Evolutionary conservation across 2,797 vertebrate genomes (phyloP).

Genomic region (Hephaestus fuliginosus): DNA sequence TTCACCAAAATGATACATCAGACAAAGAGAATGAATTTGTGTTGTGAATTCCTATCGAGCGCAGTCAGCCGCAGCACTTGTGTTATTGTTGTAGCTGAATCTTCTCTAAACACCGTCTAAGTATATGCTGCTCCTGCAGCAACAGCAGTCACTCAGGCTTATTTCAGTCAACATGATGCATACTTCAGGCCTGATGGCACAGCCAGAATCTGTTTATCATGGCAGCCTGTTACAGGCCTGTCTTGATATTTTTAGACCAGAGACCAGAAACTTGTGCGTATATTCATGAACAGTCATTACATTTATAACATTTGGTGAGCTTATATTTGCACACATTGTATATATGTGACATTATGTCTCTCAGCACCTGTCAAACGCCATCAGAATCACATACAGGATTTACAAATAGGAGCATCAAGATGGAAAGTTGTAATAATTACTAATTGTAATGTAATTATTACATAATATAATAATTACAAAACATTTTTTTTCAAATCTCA

Average conservation of each 20-base stretch:
- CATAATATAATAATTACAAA: neutral
- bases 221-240: slow-evolving; percentile 37
- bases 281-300: slow-evolving; percentile 52
- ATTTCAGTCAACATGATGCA: slow-evolving; percentile 65
- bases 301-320: slow-evolving; percentile 36
- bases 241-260: slow-evolving; percentile 60
- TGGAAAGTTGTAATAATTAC: neutral
- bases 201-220: slow-evolving; percentile 46
- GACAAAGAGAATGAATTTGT: slow-evolving; percentile 5
- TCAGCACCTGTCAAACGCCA: neutral
- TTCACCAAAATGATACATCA: slow-evolving; percentile 3
- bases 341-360: no score
- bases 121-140: slow-evolving; percentile 65
- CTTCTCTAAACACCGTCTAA: slow-evolving; percentile 62
- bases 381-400: neutral
- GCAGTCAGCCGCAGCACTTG: slow-evolving; percentile 50
- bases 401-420: neutral
- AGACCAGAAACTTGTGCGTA: slow-evolving; percentile 29
- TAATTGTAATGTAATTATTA: neutral
- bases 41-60: neutral
- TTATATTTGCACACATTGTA: slow-evolving; percentile 22
- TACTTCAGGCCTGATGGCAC: slow-evolving; percentile 52
- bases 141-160: slow-evolving; percentile 68
- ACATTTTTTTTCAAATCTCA: neutral
- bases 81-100: slow-evolving; percentile 69